Conservation (phyloP, 2,888 invertebrate genomes). For the Agrochola lota region DNA sequence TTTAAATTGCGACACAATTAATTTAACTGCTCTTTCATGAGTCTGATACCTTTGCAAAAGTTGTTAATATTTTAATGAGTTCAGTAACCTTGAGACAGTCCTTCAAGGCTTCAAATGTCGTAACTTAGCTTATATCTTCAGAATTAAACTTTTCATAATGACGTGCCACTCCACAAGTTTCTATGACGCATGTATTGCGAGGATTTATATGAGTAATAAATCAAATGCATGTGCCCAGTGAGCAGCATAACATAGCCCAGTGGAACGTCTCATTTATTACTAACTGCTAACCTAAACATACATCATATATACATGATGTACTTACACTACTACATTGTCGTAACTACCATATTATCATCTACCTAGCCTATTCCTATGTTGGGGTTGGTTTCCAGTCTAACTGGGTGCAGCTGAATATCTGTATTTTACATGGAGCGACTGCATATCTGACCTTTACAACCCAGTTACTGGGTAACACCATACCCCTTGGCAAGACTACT, state of each 20-base stretch:
- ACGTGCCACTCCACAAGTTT: background rate
- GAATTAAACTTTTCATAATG: constrained; percentile 27
- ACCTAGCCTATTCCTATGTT: background rate
- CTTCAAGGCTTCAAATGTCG: constrained; percentile 4
- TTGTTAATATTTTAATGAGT: constrained; percentile 57
- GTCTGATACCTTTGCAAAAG: constrained; percentile 42
- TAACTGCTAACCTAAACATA: constrained; percentile 8
- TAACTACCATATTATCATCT: background rate
- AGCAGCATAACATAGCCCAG: constrained; percentile 12
- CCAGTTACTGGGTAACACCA: no score
- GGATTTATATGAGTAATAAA: constrained; percentile 23
- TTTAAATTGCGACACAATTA: constrained; percentile 38
- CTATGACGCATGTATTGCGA: background rate
- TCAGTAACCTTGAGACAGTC: constrained; percentile 35
- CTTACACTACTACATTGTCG: background rate
- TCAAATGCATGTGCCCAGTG: constrained; percentile 20
- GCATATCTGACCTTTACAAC: background rate
- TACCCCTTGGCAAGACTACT: background rate
- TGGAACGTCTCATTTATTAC: constrained; percentile 20
- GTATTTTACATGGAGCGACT: background rate
- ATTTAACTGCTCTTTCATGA: constrained; percentile 36
- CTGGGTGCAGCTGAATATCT: background rate
- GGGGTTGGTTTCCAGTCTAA: background rate
- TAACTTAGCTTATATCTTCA: constrained; percentile 8
- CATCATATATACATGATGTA: background rate